A percentile compares a stretch with the other conserved stretches of the same genome.
phyloP scores from a whole-genome alignment of 2,113 vertebrate genomes.

The Saccopteryx leptura region DNA sequence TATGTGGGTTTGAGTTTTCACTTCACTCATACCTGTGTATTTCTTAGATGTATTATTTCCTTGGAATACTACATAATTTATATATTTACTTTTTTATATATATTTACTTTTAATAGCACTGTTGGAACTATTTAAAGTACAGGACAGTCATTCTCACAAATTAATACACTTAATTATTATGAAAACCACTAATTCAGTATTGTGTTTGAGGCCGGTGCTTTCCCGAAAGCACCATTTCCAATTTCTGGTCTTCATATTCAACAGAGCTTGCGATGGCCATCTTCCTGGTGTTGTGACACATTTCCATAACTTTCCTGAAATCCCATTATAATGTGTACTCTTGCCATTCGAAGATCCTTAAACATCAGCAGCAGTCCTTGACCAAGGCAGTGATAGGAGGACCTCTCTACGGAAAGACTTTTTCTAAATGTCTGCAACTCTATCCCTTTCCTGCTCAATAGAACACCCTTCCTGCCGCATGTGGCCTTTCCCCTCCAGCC shows the following conservation, averaged over 20 bases:
- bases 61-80: neutral
- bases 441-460: neutral
- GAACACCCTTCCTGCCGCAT: neutral
- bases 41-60: slow-evolving; percentile 14
- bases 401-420: neutral
- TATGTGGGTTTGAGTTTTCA: neutral
- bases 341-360: neutral
- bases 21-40: neutral
- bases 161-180: slow-evolving; percentile 28
- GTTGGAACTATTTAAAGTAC: slow-evolving; percentile 16
- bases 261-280: neutral
- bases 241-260: neutral
- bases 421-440: neutral
- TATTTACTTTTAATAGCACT: slow-evolving; percentile 24
- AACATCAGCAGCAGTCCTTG: neutral
- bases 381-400: neutral
- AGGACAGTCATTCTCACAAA: slow-evolving; percentile 28
- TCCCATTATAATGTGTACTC: neutral
- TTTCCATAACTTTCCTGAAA: neutral
- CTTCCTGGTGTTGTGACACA: neutral
- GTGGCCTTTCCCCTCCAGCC: neutral
- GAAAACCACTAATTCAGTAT: slow-evolving; percentile 8
- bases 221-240: neutral
- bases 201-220: neutral
- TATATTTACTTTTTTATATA: slow-evolving; percentile 24